phyloP scores from a whole-genome alignment of 2,113 vertebrate species.

The Trichomycterus rosablanca region DNA sequence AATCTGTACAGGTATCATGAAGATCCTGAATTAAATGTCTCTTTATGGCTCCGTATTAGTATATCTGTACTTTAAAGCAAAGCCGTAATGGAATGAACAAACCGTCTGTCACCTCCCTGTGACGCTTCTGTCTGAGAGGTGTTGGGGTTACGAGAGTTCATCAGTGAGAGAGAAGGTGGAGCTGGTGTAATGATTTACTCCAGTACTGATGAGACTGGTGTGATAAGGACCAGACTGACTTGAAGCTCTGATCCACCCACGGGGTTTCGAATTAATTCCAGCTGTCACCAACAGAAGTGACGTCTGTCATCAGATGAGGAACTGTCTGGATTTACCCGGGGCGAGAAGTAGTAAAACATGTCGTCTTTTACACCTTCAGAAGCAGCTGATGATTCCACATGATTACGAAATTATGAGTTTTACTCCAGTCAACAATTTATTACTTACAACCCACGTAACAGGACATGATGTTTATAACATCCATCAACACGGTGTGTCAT shows the following conservation, averaged over 20 bases:
- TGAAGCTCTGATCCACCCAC: neutral
- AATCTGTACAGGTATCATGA: no score
- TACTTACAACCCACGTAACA: neutral
- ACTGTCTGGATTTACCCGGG: neutral
- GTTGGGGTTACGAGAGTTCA: neutral
- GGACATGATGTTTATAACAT: neutral
- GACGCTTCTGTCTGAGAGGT: no score
- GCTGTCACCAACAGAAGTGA: no score
- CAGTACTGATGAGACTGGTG: neutral
- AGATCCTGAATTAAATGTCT: no score
- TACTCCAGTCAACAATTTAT: no score
- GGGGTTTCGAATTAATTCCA: neutral
- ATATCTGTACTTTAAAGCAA: no score
- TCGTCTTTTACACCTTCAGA: no score
- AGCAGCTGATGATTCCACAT: neutral
- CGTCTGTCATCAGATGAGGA: neutral
- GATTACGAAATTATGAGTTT: no score
- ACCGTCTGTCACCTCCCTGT: no score
- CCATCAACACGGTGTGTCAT: neutral
- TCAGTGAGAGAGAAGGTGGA: neutral
- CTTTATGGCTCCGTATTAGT: no score
- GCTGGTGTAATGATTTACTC: no score
- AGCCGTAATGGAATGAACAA: no score
- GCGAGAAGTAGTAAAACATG: neutral
- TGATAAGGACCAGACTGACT: slow-evolving; percentile 16